Base-by-base conservation (phyloP, 2,888 invertebrate species). In the Bellardia pandia region DNA sequence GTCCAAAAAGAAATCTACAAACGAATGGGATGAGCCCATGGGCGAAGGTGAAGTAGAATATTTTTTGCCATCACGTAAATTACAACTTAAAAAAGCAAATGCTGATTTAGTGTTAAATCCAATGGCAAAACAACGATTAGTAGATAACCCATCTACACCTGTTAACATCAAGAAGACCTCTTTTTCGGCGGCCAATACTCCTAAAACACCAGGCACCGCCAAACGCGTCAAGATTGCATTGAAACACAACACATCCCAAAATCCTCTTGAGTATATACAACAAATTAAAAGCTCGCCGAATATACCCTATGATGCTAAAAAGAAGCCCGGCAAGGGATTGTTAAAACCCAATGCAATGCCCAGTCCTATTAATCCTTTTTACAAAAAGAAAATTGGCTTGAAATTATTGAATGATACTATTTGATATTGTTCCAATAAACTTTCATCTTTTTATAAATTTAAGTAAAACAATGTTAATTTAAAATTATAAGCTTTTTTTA, bases 301-400 rank as follows among this genome's bases (percentile, higher is more conserved):
- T 8, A 95, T 97, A 88, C 97, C 97, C 0, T 97, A 94, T 88
- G 97, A 97, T 91, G 95, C 96, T 0, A 94, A 94, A 23, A 96
- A 95, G 79, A 95, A 94, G 89, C 98, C 98, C 0, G 91, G 91
- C 0, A 96, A 96, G 89, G 96, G 97, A 0, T 95, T 97, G n/a
- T 92, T 97, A 2, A 97, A 97, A 91, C 95, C 95, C 0, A 94
- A 94, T 69, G 95, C 95, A 0, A 94, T 95, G 1, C 95, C 96
- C 0, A 96, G 96, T 0, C 97, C 97, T 0, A 96, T 97, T 1
- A 96, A 97, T 93, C 97, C 97, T 0, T 97, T 97, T 93, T 96
- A 96, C 90, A 96, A 95, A 90, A 95, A 94, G 89, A 95, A 94
- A 86, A 90, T 91, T 40, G 90, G 90, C 1, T 80, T 90, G 13